Evolutionary conservation across 2,888 invertebrate genomes (phyloP).

Genomic region (Chaitophorus viminalis): DNA sequence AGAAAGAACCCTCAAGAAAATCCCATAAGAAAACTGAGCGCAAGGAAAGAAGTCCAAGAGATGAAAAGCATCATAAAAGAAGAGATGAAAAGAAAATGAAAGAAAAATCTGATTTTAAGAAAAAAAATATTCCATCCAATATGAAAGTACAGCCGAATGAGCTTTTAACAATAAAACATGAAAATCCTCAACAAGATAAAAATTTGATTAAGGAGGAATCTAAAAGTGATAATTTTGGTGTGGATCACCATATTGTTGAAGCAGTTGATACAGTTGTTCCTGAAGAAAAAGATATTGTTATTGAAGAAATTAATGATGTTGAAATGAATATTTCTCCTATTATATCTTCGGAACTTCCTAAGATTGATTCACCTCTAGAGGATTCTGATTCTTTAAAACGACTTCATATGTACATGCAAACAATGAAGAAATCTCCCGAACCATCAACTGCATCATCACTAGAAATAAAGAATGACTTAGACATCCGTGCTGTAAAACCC

Average conservation of each 20-base stretch:
- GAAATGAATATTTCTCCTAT: not conserved
- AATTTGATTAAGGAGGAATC: not conserved
- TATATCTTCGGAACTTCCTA: slow-evolving; percentile 1
- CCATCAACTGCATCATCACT: not conserved
- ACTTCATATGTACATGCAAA: slow-evolving; percentile 48
- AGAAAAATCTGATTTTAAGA: slow-evolving; percentile 40
- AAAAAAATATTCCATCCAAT: slow-evolving; percentile 15
- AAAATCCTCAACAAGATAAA: not conserved
- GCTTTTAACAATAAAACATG: not conserved
- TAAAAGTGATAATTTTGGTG: not conserved
- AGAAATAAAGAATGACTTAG: slow-evolving; percentile 39
- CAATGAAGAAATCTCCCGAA: slow-evolving; percentile 43
- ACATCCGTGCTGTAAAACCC: slow-evolving; percentile 3
- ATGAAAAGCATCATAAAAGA: slow-evolving; percentile 62
- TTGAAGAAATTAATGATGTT: not conserved
- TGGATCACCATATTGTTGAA: slow-evolving; percentile 4
- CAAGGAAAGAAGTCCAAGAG: slow-evolving; percentile 41
- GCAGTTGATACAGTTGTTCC: not conserved
- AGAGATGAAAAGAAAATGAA: slow-evolving; percentile 49
- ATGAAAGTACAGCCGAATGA: slow-evolving; percentile 3
- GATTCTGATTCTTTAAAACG: slow-evolving; percentile 58
- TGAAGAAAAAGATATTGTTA: not conserved
- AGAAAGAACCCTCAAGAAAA: slow-evolving; percentile 39
- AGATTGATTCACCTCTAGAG: slow-evolving; percentile 40
- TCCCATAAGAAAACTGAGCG: slow-evolving; percentile 33